Percentiles rank a stretch among this genome's conserved stretches.
Evolutionary conservation across 2,113 vertebrate genomes (phyloP).

Genomic region (Cariama cristata): DNA sequence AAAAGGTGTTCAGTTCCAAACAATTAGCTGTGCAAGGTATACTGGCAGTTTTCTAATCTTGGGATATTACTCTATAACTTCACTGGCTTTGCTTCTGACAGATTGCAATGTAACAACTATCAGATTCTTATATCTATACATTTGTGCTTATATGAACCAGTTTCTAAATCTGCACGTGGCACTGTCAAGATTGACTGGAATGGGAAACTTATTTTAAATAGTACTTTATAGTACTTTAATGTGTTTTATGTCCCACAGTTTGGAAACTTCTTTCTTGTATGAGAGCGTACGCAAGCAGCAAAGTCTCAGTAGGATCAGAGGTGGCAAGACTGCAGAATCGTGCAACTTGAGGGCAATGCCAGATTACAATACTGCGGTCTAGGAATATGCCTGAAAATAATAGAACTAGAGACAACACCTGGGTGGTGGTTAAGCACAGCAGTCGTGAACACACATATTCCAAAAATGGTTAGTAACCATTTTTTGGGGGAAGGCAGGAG

Average conservation of each 20-base stretch:
- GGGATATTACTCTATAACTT: not conserved
- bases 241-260: not conserved
- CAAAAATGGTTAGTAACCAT: not conserved
- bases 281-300: fast-evolving
- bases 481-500: not conserved
- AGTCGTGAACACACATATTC: not conserved
- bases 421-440: not conserved
- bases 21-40: not conserved
- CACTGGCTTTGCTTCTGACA: not conserved
- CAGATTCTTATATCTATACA: not conserved
- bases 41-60: not conserved
- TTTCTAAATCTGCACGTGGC: not conserved
- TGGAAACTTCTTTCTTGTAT: not conserved
- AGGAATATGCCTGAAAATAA: not conserved
- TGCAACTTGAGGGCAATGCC: not conserved
- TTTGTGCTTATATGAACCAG: not conserved
- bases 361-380: not conserved
- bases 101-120: not conserved
- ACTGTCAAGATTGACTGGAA: not conserved
- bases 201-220: not conserved
- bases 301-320: not conserved
- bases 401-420: too few species aligned
- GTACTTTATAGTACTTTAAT: not conserved
- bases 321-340: not conserved
- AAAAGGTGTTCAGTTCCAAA: not conserved